These are phyloP conservation scores for Hippocampus mohnikei DNA, from an alignment of 2,113 vertebrate species.

Conservation along the genomic window DNA sequence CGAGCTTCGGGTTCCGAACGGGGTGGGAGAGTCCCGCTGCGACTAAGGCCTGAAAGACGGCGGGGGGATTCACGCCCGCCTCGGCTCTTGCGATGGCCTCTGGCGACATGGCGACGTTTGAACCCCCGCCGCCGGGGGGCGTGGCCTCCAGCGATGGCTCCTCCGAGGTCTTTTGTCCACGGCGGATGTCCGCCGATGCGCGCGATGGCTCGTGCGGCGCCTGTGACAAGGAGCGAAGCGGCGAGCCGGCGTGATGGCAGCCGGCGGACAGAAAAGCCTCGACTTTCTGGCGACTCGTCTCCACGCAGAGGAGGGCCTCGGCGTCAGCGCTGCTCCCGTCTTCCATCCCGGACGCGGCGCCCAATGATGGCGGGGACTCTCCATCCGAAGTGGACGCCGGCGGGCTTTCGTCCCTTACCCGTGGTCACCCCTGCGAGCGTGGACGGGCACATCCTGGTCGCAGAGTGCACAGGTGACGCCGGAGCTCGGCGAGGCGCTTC, in stretches of 20 bases:
- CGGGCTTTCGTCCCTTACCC: not conserved
- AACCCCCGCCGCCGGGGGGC: conserved; percentile 24
- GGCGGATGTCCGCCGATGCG: conserved; percentile 73
- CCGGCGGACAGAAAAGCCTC: conserved; percentile 66
- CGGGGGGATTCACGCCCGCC: conserved; percentile 36
- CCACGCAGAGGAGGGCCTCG: conserved; percentile 79
- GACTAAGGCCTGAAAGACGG: conserved; percentile 65
- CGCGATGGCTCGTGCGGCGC: conserved; percentile 75
- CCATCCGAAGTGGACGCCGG: conserved; percentile 68
- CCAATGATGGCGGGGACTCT: conserved; percentile 80
- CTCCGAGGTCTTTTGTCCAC: conserved; percentile 45
- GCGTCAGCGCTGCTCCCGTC: conserved; percentile 68
- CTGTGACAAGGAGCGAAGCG: conserved; percentile 70
- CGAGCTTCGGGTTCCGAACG: conserved; percentile 77
- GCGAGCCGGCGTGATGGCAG: conserved; percentile 62
- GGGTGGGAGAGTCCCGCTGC: conserved; percentile 85
- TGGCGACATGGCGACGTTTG: conserved; percentile 29
- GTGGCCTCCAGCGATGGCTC: conserved; percentile 50
- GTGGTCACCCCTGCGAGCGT: conserved; percentile 49
- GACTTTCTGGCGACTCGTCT: conserved; percentile 80
- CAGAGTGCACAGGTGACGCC: conserved; percentile 69
- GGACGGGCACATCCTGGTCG: conserved; percentile 63
- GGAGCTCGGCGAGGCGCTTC: conserved; percentile 68
- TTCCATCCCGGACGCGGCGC: conserved; percentile 84
- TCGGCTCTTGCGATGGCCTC: conserved; percentile 33